Evolutionary conservation across 2,888 invertebrate species (phyloP).

Genomic region (Heliconius aoede): DNA sequence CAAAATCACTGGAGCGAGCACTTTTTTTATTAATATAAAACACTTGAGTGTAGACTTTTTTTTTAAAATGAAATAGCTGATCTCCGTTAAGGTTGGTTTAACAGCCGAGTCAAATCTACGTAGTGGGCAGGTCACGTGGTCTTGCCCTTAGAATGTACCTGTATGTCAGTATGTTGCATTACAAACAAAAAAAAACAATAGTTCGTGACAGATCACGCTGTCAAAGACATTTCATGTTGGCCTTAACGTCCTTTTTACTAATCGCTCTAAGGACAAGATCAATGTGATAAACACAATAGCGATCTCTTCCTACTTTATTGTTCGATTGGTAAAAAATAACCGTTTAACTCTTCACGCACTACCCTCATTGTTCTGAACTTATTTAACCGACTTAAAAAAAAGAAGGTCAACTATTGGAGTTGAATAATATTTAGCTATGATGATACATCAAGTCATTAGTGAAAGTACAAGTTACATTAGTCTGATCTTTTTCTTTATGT

Average conservation of each 20-base stretch:
- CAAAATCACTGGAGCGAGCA: background rate
- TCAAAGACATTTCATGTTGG: background rate
- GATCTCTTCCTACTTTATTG: background rate
- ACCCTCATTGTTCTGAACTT: background rate
- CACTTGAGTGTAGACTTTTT: background rate
- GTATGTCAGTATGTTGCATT: no score
- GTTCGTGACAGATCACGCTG: background rate
- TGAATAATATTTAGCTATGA: no score
- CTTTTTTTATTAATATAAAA: background rate
- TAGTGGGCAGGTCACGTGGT: no score
- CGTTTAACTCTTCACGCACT: background rate
- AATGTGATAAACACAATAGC: background rate
- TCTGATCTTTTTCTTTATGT: no score
- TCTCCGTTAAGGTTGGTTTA: background rate
- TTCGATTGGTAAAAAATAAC: background rate
- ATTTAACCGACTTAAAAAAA: background rate
- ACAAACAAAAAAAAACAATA: background rate
- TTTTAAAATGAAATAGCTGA: background rate
- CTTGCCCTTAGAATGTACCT: no score
- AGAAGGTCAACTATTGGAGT: no score
- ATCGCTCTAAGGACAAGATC: background rate
- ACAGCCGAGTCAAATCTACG: background rate
- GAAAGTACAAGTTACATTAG: no score
- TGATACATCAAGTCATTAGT: no score
- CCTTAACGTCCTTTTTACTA: background rate